phyloP scores from a whole-genome alignment of 2,888 invertebrate genomes.

The Pheosia gnoma region DNA sequence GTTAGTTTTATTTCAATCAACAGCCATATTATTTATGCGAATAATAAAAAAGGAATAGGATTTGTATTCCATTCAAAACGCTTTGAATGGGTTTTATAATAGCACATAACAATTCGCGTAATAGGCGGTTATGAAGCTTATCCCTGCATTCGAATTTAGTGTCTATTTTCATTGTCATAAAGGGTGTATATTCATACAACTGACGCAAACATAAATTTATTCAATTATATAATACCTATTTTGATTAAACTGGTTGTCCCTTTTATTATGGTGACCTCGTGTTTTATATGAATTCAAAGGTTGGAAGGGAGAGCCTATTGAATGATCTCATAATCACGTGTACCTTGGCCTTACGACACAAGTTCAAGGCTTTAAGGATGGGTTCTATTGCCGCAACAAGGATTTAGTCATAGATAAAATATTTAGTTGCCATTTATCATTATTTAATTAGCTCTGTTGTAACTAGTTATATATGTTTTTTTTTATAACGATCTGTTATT shows the following conservation, averaged over 20 bases:
- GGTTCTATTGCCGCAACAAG: constrained; percentile 39
- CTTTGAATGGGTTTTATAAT: constrained; percentile 39
- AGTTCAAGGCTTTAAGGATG: constrained; percentile 76
- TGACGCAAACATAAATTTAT: constrained; percentile 18
- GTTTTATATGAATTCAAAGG: constrained; percentile 64
- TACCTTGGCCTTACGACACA: constrained; percentile 59
- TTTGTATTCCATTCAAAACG: constrained; percentile 21
- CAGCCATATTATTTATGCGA: constrained; percentile 2
- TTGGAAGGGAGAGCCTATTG: constrained; percentile 67
- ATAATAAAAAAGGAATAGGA: constrained; percentile 17
- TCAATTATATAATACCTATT: constrained; percentile 61
- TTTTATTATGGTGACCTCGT: constrained; percentile 67
- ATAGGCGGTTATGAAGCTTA: constrained; percentile 20
- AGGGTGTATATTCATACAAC: constrained; percentile 13
- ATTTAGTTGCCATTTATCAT: constrained; percentile 10
- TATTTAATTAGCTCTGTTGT: not conserved
- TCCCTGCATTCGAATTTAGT: constrained; percentile 19
- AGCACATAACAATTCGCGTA: constrained; percentile 24
- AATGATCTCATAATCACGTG: constrained; percentile 60
- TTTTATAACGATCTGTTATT: constrained; percentile 2
- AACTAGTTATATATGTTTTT: constrained; percentile 3
- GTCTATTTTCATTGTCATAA: constrained; percentile 21
- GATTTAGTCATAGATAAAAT: constrained; percentile 18
- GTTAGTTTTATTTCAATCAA: constrained; percentile 7
- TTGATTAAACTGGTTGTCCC: constrained; percentile 57